These are phyloP conservation scores for Acronicta aceris DNA, from an alignment of 2,888 invertebrate genomes.

Conservation along the genomic window DNA sequence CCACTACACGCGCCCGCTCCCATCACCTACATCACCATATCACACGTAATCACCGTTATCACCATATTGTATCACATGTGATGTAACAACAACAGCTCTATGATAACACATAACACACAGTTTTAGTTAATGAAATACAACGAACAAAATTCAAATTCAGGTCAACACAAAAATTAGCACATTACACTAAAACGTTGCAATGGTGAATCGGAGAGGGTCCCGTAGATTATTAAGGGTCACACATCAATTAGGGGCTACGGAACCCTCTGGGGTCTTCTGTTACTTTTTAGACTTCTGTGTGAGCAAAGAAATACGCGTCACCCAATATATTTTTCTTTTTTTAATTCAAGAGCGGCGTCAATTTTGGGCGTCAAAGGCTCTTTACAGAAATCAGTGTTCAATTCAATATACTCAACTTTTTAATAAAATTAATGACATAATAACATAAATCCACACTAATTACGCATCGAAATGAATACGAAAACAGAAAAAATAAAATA, in stretches of 20 bases:
- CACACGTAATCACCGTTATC: slow-evolving; percentile 62
- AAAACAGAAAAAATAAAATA: slow-evolving; percentile 84
- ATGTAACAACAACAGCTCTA: slow-evolving; percentile 85
- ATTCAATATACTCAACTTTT: slow-evolving; percentile 58
- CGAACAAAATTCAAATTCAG: slow-evolving; percentile 88
- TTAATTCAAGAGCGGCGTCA: slow-evolving; percentile 39
- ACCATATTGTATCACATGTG: slow-evolving; percentile 67
- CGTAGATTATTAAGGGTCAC: slow-evolving; percentile 75
- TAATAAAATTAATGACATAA: slow-evolving; percentile 77
- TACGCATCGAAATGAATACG: slow-evolving; percentile 86
- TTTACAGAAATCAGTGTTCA: slow-evolving; percentile 80
- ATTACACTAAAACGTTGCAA: slow-evolving; percentile 86
- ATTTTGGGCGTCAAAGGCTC: slow-evolving; percentile 75
- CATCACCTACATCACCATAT: slow-evolving; percentile 68
- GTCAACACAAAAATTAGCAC: slow-evolving; percentile 85
- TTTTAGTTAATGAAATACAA: slow-evolving; percentile 87
- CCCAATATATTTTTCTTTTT: slow-evolving; percentile 65
- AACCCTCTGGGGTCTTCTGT: slow-evolving; percentile 77
- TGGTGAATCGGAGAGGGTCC: slow-evolving; percentile 82
- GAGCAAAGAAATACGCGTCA: slow-evolving; percentile 71
- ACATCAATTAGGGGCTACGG: slow-evolving; percentile 74
- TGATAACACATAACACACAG: slow-evolving; percentile 88
- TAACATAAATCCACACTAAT: slow-evolving; percentile 87
- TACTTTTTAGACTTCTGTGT: slow-evolving; percentile 75
- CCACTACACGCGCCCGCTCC: slow-evolving; percentile 75